Conservation (phyloP, 2,797 vertebrate species). For the Xiphophorus birchmanni region DNA sequence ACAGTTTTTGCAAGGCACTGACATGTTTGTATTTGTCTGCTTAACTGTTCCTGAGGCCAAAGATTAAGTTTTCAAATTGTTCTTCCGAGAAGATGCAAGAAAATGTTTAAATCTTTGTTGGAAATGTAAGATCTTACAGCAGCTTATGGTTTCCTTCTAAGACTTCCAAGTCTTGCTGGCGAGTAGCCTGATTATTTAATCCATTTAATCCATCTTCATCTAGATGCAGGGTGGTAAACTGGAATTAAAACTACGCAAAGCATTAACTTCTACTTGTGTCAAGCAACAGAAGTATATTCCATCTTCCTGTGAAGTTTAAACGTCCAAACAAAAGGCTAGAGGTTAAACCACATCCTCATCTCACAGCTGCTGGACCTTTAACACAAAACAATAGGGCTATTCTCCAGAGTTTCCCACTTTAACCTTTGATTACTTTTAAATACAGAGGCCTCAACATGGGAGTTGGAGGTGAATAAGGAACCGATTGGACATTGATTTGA, state of each 20-base stretch:
- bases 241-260: neutral
- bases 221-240: neutral
- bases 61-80: neutral
- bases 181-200: conserved; percentile 1
- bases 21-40: neutral
- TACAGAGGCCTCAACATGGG: neutral
- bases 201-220: neutral
- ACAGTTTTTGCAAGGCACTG: neutral
- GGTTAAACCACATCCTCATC: conserved; percentile 9
- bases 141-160: neutral
- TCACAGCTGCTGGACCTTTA: conserved; percentile 20
- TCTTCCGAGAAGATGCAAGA: neutral
- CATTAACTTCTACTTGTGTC: neutral
- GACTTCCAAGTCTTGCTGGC: neutral
- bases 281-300: neutral
- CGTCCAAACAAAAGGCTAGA: conserved; percentile 4
- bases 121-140: neutral
- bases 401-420: conserved; percentile 14
- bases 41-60: neutral
- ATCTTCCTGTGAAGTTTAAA: neutral
- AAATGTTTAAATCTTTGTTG: neutral
- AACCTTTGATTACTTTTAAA: conserved; percentile 7
- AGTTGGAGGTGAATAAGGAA: conserved; percentile 11
- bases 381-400: conserved; percentile 11
- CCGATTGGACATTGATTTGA: conserved; percentile 51